Evolutionary conservation across 2,113 vertebrate genomes (phyloP).

Genomic region (Hydrochoerus hydrochaeris): DNA sequence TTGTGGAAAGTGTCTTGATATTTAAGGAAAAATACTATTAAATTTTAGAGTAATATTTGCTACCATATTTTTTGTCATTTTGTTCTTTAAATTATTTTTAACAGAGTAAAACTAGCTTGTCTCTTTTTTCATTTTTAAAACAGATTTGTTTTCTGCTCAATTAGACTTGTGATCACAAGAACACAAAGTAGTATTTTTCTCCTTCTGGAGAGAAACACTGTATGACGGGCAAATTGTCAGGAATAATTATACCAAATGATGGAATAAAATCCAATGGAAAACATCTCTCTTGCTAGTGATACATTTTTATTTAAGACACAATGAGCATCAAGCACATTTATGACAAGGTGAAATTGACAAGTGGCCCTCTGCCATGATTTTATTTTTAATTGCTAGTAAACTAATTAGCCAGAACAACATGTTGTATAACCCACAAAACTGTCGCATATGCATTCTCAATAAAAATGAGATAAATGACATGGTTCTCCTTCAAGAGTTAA

Average conservation of each 20-base stretch:
- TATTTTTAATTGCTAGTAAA: constrained; percentile 87
- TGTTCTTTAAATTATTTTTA: constrained; percentile 79
- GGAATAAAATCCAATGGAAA: constrained; percentile 71
- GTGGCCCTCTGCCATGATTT: constrained; percentile 84
- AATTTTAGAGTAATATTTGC: constrained; percentile 57
- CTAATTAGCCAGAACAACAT: constrained; percentile 85
- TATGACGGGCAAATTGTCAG: constrained; percentile 90
- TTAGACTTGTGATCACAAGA: constrained; percentile 89
- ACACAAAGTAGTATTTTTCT: constrained; percentile 88
- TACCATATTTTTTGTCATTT: constrained; percentile 74
- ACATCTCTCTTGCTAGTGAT: constrained; percentile 82
- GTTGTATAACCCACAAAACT: constrained; percentile 77
- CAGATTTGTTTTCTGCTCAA: constrained; percentile 89
- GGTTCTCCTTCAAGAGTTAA: constrained; percentile 67
- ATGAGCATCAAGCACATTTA: constrained; percentile 74
- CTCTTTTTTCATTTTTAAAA: constrained; percentile 81
- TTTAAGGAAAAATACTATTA: constrained; percentile 46
- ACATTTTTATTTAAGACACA: constrained; percentile 84
- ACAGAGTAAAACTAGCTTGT: constrained; percentile 77
- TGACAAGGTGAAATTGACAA: constrained; percentile 86
- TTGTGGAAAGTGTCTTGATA: constrained; percentile 46
- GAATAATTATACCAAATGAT: constrained; percentile 88
- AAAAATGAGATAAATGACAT: constrained; percentile 70
- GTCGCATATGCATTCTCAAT: constrained; percentile 64
- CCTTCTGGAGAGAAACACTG: constrained; percentile 86